Evolutionary conservation across 1,140 invertebrate genomes (phyloP).

Genomic region (Plectrocnemia conspersa): DNA sequence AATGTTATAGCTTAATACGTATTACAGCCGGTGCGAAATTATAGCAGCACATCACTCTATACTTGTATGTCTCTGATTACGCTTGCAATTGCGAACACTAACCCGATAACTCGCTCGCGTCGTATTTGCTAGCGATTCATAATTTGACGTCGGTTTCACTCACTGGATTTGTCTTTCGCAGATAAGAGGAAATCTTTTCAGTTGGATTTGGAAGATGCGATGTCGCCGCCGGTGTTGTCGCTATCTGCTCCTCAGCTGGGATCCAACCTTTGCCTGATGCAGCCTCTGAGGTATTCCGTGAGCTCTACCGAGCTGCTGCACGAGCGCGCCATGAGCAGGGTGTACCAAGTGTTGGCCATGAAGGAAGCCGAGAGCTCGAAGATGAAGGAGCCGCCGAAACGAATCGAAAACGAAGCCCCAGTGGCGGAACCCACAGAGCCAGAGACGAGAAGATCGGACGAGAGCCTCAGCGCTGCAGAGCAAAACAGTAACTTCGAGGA

Average conservation of each 20-base stretch:
- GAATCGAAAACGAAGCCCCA: neutral
- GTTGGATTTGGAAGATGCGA: slow-evolving; percentile 56
- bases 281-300: slow-evolving; percentile 61
- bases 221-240: slow-evolving; percentile 70
- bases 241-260: slow-evolving; percentile 71
- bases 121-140: too few species aligned
- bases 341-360: slow-evolving; percentile 67
- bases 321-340: slow-evolving; percentile 71
- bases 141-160: too few species aligned
- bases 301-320: slow-evolving; percentile 77
- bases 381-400: neutral
- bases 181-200: slow-evolving; percentile 57
- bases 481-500: slow-evolving; percentile 51
- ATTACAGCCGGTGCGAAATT: too few species aligned
- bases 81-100: too few species aligned
- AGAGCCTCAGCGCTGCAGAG: slow-evolving; percentile 27
- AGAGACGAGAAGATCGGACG: slow-evolving; percentile 13
- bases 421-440: neutral
- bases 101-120: too few species aligned
- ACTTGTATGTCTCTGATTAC: too few species aligned
- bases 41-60: too few species aligned
- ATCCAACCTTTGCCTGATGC: slow-evolving; percentile 43
- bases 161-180: slow-evolving; percentile 39
- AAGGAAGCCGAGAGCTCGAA: slow-evolving; percentile 59
- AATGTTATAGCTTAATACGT: too few species aligned